These are phyloP conservation scores for Microcebus jonahi DNA, from an alignment of 2,113 vertebrate genomes.

Conservation along the genomic window DNA sequence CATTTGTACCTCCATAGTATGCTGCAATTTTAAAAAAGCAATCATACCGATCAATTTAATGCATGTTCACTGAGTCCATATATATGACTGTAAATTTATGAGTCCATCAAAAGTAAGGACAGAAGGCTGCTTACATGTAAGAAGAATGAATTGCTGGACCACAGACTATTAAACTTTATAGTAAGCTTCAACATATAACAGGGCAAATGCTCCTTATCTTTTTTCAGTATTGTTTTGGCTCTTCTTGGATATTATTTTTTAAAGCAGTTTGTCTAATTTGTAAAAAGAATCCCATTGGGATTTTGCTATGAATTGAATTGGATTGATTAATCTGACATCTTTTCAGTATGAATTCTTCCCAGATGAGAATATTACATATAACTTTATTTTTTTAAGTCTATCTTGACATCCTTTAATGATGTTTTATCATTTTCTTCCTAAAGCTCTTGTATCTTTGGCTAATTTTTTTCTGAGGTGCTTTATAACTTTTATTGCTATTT, in stretches of 20 bases:
- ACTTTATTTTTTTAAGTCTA: background rate
- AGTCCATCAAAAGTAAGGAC: background rate
- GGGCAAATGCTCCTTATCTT: background rate
- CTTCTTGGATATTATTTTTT: background rate
- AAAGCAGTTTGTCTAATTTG: constrained; percentile 13
- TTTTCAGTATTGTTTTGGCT: background rate
- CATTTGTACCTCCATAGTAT: no score
- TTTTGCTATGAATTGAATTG: constrained; percentile 9
- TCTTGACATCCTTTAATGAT: background rate
- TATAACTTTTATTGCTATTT: background rate
- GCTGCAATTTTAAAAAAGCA: background rate
- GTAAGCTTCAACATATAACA: background rate
- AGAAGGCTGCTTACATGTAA: background rate
- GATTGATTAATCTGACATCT: background rate
- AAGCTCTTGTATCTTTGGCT: background rate
- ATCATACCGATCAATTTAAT: background rate
- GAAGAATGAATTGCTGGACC: background rate
- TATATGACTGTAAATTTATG: background rate
- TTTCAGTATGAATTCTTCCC: constrained; percentile 10
- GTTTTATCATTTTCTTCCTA: background rate
- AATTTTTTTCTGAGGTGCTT: background rate
- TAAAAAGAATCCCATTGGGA: background rate
- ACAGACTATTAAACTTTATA: background rate
- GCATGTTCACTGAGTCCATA: background rate
- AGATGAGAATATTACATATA: background rate